Conservation (phyloP, 2,888 invertebrate genomes). For the Aleiodes leptofemur region DNA sequence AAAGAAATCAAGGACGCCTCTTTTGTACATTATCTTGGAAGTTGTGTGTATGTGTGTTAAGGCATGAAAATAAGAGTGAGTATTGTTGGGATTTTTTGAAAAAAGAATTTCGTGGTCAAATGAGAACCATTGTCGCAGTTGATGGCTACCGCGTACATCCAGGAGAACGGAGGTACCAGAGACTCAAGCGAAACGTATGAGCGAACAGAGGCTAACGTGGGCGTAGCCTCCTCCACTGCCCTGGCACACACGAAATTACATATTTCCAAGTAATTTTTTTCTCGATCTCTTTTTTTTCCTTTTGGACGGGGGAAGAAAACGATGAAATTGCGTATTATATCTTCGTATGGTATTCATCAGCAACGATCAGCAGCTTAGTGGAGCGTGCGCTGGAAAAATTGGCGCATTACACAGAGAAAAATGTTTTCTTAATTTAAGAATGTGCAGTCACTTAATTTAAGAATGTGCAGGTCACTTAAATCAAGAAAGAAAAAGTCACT, state of each 20-base stretch:
- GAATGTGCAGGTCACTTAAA: too few species aligned
- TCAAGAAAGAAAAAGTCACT: too few species aligned
- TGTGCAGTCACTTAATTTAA: too few species aligned
- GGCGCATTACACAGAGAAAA: too few species aligned
- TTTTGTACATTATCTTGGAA: neutral
- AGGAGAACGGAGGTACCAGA: slow-evolving; percentile 40
- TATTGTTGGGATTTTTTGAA: slow-evolving; percentile 10
- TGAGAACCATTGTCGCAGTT: slow-evolving; percentile 39
- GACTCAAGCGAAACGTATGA: slow-evolving; percentile 48
- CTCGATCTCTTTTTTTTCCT: slow-evolving; percentile 6
- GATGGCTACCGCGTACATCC: slow-evolving; percentile 44
- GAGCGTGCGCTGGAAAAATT: slow-evolving; percentile 37
- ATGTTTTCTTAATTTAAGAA: too few species aligned
- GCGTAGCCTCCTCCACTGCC: slow-evolving; percentile 41
- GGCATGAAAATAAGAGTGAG: neutral
- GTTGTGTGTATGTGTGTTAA: neutral
- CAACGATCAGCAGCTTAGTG: slow-evolving; percentile 23
- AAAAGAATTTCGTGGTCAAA: slow-evolving; percentile 22
- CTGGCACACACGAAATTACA: slow-evolving; percentile 44
- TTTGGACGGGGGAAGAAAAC: slow-evolving; percentile 29
- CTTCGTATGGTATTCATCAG: slow-evolving; percentile 6
- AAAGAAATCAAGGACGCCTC: neutral
- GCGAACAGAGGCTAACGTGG: slow-evolving; percentile 44
- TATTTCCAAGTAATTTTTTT: slow-evolving; percentile 37
- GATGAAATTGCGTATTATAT: slow-evolving; percentile 44